Conservation (phyloP, 2,797 vertebrate genomes). For the Carapus acus region DNA sequence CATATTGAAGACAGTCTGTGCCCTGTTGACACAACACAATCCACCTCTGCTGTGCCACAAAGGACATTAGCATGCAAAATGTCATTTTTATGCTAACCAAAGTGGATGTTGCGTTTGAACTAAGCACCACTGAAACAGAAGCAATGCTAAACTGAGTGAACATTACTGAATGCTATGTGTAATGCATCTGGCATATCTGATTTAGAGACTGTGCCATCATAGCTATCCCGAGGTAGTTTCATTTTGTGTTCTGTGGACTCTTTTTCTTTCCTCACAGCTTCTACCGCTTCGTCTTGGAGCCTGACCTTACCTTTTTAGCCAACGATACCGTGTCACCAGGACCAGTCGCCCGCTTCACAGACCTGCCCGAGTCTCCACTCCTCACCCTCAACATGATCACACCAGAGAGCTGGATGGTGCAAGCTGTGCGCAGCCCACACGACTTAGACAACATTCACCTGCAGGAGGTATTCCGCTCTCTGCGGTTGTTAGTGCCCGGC, state of each 20-base stretch:
- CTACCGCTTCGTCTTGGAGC: conserved; percentile 91
- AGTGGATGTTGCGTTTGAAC: no score
- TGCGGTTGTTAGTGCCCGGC: neutral
- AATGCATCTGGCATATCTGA: no score
- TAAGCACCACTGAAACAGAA: no score
- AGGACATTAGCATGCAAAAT: conserved; percentile 42
- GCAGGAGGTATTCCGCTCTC: conserved; percentile 76
- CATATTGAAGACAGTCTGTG: conserved; percentile 49
- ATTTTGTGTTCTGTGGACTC: no score
- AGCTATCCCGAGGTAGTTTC: no score
- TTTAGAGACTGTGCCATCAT: neutral
- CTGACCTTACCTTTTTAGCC: conserved; percentile 77
- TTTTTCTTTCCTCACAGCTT: conserved; percentile 73
- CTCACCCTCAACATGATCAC: conserved; percentile 96
- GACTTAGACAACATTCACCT: conserved; percentile 97
- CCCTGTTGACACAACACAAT: conserved; percentile 49
- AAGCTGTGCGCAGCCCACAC: conserved; percentile 83
- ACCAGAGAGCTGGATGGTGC: conserved; percentile 94
- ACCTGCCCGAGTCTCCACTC: conserved; percentile 86
- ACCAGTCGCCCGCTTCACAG: conserved; percentile 84
- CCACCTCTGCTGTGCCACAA: conserved; percentile 36
- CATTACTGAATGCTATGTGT: no score
- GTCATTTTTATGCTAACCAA: conserved; percentile 40
- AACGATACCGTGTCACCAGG: conserved; percentile 75
- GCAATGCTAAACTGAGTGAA: no score